Evolutionary conservation across 92 coral and sea anemone genomes (phyloP).

Genomic region (Anthopleura xanthogrammica): DNA sequence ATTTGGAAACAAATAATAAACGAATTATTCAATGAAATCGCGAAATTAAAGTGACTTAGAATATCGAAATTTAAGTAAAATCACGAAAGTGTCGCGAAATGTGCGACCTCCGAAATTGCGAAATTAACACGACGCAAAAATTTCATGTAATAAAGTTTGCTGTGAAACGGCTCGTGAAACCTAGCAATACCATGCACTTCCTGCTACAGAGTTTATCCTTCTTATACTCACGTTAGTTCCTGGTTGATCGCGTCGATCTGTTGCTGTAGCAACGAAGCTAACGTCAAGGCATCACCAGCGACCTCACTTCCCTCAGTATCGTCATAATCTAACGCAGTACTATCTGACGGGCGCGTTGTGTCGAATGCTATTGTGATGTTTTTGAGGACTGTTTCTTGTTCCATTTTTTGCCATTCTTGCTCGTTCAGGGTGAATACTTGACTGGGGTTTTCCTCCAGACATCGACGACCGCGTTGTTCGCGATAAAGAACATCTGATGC

Average conservation of each 20-base stretch:
- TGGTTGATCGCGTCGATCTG: slow-evolving; percentile 93
- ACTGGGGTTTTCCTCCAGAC: slow-evolving; percentile 79
- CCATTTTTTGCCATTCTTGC: slow-evolving; percentile 98
- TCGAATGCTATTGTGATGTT: slow-evolving; percentile 88
- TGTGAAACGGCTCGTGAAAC: no score
- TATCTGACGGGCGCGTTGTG: slow-evolving; percentile 52
- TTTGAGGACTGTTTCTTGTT: slow-evolving; percentile 87
- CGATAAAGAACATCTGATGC: slow-evolving; percentile 43
- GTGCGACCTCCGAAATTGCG: no score
- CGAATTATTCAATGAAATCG: no score
- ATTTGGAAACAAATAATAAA: no score
- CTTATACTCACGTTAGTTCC: slow-evolving; percentile 70
- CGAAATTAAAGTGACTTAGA: no score
- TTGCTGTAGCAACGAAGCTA: slow-evolving; percentile 88
- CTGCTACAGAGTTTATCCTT: no score
- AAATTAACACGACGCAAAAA: no score
- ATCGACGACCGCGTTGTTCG: slow-evolving; percentile 88
- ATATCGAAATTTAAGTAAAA: no score
- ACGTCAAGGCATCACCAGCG: slow-evolving; percentile 86
- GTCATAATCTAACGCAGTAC: slow-evolving; percentile 55
- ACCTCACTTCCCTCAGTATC: slow-evolving; percentile 56
- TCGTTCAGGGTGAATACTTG: slow-evolving; percentile 93
- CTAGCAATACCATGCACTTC: neutral
- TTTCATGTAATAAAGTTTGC: no score
- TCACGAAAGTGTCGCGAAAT: no score